Base-by-base conservation (phyloP, 2,113 vertebrate genomes). In the Dicerorhinus sumatrensis region DNA sequence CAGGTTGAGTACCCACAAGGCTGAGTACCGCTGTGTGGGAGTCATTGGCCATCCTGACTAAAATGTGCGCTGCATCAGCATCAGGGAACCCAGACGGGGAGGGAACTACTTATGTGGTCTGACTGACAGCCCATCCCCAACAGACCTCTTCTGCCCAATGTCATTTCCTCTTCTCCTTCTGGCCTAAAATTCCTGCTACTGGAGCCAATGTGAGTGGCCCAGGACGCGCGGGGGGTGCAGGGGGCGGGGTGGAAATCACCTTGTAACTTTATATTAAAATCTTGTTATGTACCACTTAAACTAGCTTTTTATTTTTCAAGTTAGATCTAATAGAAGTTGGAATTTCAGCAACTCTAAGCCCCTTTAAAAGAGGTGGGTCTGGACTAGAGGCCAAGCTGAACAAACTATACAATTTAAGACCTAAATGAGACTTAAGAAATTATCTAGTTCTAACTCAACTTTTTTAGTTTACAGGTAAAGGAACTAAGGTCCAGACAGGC, bases 281-380 rank as follows among this genome's bases (percentile, higher is more conserved):
- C 14, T 42, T 33, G 12, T 86, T 39, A 91, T 29, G 80, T 72
- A 23, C 29, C 29, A 29, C 17, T 80, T 39, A 79, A 62, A 60
- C 17, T 69, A 33, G 29, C 29, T 51, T 16, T 8, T 77, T 42
- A 3, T 91, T 58, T 79, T 85, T 25, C 63, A n/a, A 46, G 5
- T 12, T 36, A 29, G 29, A 3, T 72, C 27, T 63, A 33, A 20
- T 13, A 27, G 42, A 63, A 73, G 21, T 21, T 87, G 10, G 27
- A 92, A 46, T 80, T 84, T 91, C 62, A 39, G 25, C 70, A 91
- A 84, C 62, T 48, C 79, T 67, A 60, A 84, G 25, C 0, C 60
- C 62, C 29, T 69, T 93, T 60, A 46, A 86, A 54, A 93, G 46
- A 77, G 25, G 33, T 17, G n/a, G 65, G 7, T 70, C 51, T 70